Evolutionary conservation across 2,113 vertebrate genomes (phyloP).

Genomic region (Ictalurus furcatus): DNA sequence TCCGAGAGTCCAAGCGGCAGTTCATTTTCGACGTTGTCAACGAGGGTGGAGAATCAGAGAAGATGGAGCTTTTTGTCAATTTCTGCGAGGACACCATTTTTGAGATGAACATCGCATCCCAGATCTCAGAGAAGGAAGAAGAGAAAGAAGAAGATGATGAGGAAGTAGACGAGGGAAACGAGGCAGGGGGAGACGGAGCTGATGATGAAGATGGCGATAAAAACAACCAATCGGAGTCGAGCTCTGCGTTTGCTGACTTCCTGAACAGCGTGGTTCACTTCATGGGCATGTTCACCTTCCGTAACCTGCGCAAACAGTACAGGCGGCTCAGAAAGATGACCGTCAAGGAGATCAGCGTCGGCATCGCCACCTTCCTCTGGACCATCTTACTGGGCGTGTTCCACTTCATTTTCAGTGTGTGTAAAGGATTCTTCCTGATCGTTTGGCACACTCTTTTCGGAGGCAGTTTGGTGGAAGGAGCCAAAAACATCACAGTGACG

Average conservation of each 20-base stretch:
- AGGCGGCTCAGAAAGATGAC: conserved; percentile 80
- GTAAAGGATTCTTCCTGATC: conserved; percentile 81
- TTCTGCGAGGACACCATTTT: conserved; percentile 99
- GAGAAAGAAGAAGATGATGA: conserved; percentile 77
- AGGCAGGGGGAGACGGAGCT: conserved; percentile 51
- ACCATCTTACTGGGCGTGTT: conserved; percentile 75
- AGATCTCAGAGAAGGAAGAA: conserved; percentile 89
- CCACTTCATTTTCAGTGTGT: conserved; percentile 73
- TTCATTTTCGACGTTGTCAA: conserved; percentile 99
- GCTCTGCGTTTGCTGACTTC: conserved; percentile 72
- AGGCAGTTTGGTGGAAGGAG: conserved; percentile 87
- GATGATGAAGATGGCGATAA: conserved; percentile 71
- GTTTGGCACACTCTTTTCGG: conserved; percentile 87
- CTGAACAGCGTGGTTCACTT: conserved; percentile 72
- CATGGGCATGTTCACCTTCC: conserved; percentile 80
- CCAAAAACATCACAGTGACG: conserved; percentile 85
- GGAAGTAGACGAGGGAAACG: conserved; percentile 58
- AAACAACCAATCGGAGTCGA: conserved; percentile 68
- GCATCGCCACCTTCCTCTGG: conserved; percentile 76
- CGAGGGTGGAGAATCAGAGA: conserved; percentile 91
- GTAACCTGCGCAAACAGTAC: conserved; percentile 78
- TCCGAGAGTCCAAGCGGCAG: conserved; percentile 89
- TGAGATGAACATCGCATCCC: conserved; percentile 96
- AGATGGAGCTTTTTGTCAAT: conserved; percentile 98
- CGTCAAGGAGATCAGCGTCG: conserved; percentile 77